phyloP scores from a whole-genome alignment of 1,140 invertebrate species.

The Drosophila paulistorum region DNA sequence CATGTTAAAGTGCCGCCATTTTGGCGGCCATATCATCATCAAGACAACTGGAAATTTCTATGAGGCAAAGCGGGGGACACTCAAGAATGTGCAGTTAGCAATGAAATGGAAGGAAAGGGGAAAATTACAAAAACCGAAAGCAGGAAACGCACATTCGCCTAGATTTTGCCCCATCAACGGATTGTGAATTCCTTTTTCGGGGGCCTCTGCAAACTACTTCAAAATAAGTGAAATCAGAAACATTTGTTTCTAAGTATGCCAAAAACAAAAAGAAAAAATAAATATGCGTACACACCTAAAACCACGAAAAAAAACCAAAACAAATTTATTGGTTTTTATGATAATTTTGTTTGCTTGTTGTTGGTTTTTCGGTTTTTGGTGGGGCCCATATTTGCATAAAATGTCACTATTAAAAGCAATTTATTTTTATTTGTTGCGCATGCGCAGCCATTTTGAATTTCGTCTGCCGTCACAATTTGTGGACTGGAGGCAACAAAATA shows the following conservation, averaged over 20 bases:
- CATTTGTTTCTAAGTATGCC: conserved; percentile 59
- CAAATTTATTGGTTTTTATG: conserved; percentile 45
- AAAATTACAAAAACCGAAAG: conserved; percentile 57
- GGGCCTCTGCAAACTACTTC: too few species aligned
- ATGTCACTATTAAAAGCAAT: conserved; percentile 72
- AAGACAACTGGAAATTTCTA: conserved; percentile 14
- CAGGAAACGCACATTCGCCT: conserved; percentile 61
- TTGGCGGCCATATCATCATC: conserved; percentile 62
- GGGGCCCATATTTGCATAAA: conserved; percentile 69
- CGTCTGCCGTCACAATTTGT: background rate
- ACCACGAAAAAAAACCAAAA: conserved; percentile 28
- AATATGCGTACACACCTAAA: conserved; percentile 62
- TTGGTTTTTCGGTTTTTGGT: conserved; percentile 30
- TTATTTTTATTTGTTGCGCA: conserved; percentile 76
- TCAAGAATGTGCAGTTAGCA: conserved; percentile 29
- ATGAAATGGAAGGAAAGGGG: background rate
- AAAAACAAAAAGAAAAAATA: conserved; percentile 8
- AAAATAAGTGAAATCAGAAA: conserved; percentile 64
- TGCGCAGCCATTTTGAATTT: conserved; percentile 69
- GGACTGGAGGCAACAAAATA: background rate
- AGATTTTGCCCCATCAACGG: conserved; percentile 25
- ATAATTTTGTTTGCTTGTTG: conserved; percentile 19
- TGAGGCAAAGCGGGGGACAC: background rate
- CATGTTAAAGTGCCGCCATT: conserved; percentile 47
- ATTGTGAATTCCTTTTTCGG: background rate